phyloP scores from a whole-genome alignment of 2,888 invertebrate genomes.

The Tortrix viridana region DNA sequence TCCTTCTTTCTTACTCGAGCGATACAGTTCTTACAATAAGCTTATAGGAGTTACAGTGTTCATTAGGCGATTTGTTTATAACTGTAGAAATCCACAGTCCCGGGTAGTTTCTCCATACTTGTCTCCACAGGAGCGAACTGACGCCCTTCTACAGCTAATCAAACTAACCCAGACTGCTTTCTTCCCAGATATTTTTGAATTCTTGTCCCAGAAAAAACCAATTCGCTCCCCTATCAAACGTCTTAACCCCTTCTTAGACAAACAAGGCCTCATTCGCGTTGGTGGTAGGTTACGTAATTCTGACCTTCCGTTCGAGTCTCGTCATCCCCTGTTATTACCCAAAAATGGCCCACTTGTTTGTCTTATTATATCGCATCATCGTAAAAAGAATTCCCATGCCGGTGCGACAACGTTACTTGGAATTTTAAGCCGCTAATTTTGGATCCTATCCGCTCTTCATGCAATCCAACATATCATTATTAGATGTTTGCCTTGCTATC shows the following conservation, averaged over 20 bases:
- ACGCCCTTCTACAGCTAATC: not conserved
- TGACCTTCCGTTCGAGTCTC: not conserved
- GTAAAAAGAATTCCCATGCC: not conserved
- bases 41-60: not conserved
- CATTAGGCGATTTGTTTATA: not conserved
- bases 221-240: not conserved
- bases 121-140: not conserved
- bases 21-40: conserved; percentile 5
- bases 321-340: not conserved
- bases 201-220: not conserved
- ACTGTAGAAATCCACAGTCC: not conserved
- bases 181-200: not conserved
- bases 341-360: not conserved
- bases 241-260: not conserved
- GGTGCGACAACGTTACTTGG: not conserved
- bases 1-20: not conserved
- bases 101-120: not conserved
- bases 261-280: not conserved
- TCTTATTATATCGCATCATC: not conserved
- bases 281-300: not conserved
- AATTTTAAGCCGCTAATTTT: not conserved
- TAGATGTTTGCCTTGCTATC: not conserved
- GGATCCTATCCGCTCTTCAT: not conserved
- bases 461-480: not conserved
- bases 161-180: not conserved